Conservation (phyloP, 2,888 invertebrate species). For the Oconnorella tubifera region DNA sequence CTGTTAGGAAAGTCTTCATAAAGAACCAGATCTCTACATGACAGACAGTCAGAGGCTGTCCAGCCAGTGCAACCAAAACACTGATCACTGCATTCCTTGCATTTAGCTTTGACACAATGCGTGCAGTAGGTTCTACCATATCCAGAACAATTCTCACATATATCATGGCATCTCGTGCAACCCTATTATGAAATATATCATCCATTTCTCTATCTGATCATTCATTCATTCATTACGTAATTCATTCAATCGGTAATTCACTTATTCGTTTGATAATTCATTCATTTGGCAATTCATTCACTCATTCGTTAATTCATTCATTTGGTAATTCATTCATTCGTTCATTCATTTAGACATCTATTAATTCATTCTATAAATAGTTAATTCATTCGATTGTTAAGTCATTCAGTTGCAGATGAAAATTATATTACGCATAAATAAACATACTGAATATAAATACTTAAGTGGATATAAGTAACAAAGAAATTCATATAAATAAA, state of each 20-base stretch:
- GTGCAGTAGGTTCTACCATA: background rate
- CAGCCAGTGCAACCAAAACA: slow-evolving; percentile 65
- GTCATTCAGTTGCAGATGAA: too few relatives aligned
- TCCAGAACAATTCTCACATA: background rate
- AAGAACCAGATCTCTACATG: slow-evolving; percentile 15
- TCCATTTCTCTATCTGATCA: background rate
- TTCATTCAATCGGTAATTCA: background rate
- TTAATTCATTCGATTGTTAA: too few relatives aligned
- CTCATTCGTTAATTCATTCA: too few relatives aligned
- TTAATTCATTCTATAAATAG: too few relatives aligned
- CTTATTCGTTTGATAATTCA: background rate
- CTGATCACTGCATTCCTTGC: slow-evolving; percentile 73
- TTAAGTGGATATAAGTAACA: too few relatives aligned
- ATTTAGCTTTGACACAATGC: slow-evolving; percentile 50
- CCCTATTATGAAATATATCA: too few relatives aligned
- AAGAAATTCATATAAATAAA: too few relatives aligned
- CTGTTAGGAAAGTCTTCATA: slow-evolving; percentile 29
- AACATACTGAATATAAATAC: too few relatives aligned
- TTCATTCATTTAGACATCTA: too few relatives aligned
- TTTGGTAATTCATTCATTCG: too few relatives aligned
- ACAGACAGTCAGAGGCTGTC: slow-evolving; percentile 13
- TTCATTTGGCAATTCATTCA: background rate
- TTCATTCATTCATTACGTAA: background rate
- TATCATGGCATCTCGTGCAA: background rate
- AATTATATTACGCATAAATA: too few relatives aligned